A percentile compares a stretch with the other conserved stretches of the same genome.
phyloP scores from a whole-genome alignment of 1,140 invertebrate species.

The Zaprionus vittiger region DNA sequence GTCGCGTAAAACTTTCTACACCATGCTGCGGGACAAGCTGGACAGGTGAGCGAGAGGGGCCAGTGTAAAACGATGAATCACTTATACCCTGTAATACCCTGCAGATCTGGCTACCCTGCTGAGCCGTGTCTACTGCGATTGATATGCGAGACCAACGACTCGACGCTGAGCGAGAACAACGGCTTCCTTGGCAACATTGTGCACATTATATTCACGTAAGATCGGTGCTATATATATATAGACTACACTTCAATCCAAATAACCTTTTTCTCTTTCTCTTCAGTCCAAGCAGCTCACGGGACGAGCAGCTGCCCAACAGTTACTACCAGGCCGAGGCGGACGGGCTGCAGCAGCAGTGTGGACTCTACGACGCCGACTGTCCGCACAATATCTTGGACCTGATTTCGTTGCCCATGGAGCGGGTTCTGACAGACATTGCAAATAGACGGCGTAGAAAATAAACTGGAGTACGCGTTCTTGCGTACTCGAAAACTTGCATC shows the following conservation, averaged over 20 bases:
- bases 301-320: constrained; percentile 85
- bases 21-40: constrained; percentile 68
- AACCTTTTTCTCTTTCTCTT: background rate
- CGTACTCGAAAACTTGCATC: background rate
- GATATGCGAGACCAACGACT: constrained; percentile 78
- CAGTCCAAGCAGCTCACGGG: constrained; percentile 86
- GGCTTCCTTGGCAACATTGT: constrained; percentile 73
- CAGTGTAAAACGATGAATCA: background rate
- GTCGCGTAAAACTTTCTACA: constrained; percentile 64
- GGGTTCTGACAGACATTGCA: constrained; percentile 47
- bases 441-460: constrained; percentile 59
- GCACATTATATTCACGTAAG: constrained; percentile 73
- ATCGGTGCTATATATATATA: background rate
- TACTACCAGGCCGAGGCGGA: constrained; percentile 86
- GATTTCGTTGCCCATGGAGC: constrained; percentile 69
- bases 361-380: constrained; percentile 76
- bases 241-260: background rate
- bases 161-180: constrained; percentile 67
- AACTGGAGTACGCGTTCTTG: constrained; percentile 40
- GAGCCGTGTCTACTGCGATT: constrained; percentile 68
- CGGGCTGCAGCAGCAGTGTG: constrained; percentile 74
- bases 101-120: constrained; percentile 62
- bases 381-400: constrained; percentile 65
- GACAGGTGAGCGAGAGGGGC: constrained; percentile 42
- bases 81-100: background rate